phyloP scores from a whole-genome alignment of 1,140 invertebrate species.

The Trichonephila clavipes region DNA sequence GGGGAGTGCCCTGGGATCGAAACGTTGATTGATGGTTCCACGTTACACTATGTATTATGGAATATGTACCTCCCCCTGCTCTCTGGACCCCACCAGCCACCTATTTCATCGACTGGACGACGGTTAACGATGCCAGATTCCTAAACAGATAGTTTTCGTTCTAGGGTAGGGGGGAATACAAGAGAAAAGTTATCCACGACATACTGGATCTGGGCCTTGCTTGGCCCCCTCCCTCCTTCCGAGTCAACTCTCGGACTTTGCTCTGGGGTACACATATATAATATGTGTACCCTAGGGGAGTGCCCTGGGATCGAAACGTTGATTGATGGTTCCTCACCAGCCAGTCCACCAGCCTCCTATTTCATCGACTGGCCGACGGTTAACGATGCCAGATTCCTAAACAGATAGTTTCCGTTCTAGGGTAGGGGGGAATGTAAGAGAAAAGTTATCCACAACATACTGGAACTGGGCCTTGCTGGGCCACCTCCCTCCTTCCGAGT shows the following conservation, averaged over 20 bases:
- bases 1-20: too few species aligned
- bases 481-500: too few species aligned
- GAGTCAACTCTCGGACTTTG: too few species aligned
- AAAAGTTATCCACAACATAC: too few species aligned
- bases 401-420: constrained; percentile 74
- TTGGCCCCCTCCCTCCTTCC: too few species aligned
- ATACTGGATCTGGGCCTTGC: too few species aligned
- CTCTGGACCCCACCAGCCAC: constrained; percentile 19
- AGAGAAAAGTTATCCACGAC: constrained; percentile 20
- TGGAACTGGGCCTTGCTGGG: too few species aligned
- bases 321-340: too few species aligned
- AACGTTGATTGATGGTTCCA: constrained; percentile 76
- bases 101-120: constrained; percentile 71
- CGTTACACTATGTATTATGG: constrained; percentile 76
- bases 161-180: constrained; percentile 1
- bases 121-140: constrained; percentile 75
- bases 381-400: constrained; percentile 75
- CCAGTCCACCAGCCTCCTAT: too few species aligned
- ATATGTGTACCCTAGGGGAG: too few species aligned
- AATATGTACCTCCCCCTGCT: constrained; percentile 45
- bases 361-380: constrained; percentile 65
- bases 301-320: too few species aligned
- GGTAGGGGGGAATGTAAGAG: constrained; percentile 6
- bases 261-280: too few species aligned
- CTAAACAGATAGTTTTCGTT: constrained; percentile 75